Percentiles rank a stretch among this genome's conserved stretches.
Evolutionary conservation across 2,797 vertebrate genomes (phyloP).

Genomic region (Bovichtus variegatus): DNA sequence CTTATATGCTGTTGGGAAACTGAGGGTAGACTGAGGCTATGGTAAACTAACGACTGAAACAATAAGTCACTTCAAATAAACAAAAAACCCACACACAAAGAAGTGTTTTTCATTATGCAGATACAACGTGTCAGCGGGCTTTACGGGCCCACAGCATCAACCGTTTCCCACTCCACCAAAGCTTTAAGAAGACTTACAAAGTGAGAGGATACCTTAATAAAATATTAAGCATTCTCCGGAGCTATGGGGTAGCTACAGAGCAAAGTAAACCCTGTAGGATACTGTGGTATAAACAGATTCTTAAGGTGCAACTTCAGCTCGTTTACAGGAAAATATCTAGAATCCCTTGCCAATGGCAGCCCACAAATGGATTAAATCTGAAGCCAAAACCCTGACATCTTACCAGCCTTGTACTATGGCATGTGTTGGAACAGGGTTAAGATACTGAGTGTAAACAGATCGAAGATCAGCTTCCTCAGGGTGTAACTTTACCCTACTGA

Average conservation of each 20-base stretch:
- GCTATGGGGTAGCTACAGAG: slow-evolving; percentile 15
- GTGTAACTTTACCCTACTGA: slow-evolving; percentile 57
- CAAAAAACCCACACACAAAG: slow-evolving; percentile 12
- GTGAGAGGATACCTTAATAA: slow-evolving; percentile 35
- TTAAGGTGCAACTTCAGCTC: slow-evolving; percentile 10
- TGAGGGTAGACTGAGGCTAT: neutral
- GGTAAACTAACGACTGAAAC: slow-evolving; percentile 33
- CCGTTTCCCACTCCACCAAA: slow-evolving; percentile 8
- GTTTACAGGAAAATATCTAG: slow-evolving; percentile 29
- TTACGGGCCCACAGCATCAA: slow-evolving; percentile 25
- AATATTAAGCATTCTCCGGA: slow-evolving; percentile 36
- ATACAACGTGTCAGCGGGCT: neutral
- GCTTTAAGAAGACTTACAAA: slow-evolving; percentile 6
- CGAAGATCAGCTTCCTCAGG: slow-evolving; percentile 43
- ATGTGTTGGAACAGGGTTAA: slow-evolving; percentile 33
- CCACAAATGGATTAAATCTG: neutral
- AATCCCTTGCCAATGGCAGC: neutral
- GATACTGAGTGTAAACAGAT: slow-evolving; percentile 62
- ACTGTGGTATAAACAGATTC: slow-evolving; percentile 6
- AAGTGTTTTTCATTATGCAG: neutral
- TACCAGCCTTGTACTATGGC: slow-evolving; percentile 13
- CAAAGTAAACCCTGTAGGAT: slow-evolving; percentile 12
- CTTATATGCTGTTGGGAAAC: neutral
- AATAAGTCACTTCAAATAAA: slow-evolving; percentile 27
- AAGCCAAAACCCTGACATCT: slow-evolving; percentile 22